Conservation (phyloP, 2,113 vertebrate species). For the Mormyrus lacerda region DNA sequence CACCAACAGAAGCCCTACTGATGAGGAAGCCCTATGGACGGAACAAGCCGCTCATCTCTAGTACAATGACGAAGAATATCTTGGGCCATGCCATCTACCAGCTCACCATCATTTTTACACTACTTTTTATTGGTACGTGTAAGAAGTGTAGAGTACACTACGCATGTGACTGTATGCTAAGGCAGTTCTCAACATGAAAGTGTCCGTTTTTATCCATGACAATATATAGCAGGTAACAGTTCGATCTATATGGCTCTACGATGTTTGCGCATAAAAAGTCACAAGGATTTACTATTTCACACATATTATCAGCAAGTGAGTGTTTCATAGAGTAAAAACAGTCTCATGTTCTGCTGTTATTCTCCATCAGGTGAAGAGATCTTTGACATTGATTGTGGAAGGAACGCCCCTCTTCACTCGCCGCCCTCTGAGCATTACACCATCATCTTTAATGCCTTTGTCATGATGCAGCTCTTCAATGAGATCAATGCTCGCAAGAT, state of each 20-base stretch:
- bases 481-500: constrained; percentile 98
- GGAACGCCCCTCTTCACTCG: constrained; percentile 86
- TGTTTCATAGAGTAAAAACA: neutral
- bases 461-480: constrained; percentile 99
- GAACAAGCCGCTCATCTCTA: constrained; percentile 92
- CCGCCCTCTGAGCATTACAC: constrained; percentile 97
- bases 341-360: neutral
- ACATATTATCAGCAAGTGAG: neutral
- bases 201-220: neutral
- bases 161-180: neutral
- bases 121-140: constrained; percentile 84
- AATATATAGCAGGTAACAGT: neutral
- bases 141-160: neutral
- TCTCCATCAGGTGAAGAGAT: constrained; percentile 76
- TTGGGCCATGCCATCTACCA: constrained; percentile 88
- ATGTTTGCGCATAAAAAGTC: neutral
- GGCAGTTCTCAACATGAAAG: neutral
- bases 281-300: neutral
- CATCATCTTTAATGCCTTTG: constrained; percentile 98
- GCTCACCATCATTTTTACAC: constrained; percentile 86
- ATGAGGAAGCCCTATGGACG: constrained; percentile 84
- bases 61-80: constrained; percentile 98
- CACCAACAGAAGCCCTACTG: constrained; percentile 81
- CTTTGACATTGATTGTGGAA: constrained; percentile 91
- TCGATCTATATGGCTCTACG: neutral